Evolutionary conservation across 1,140 invertebrate species (phyloP), one percentile per base, ranked within the genome.

Genomic region (Wasmannia auropunctata): DNA sequence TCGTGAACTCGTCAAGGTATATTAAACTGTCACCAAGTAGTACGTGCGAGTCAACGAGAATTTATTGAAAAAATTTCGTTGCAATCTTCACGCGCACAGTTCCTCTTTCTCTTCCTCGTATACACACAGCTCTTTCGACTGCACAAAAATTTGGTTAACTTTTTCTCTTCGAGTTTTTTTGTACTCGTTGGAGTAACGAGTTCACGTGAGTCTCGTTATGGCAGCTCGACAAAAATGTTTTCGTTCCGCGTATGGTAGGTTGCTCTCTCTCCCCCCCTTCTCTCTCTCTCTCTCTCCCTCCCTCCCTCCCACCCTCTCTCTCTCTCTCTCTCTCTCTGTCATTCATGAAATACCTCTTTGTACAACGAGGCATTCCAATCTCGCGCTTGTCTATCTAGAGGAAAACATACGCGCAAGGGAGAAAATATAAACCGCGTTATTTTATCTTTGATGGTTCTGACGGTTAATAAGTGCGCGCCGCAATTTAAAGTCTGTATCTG

Each of bases 311-410:
- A n/a, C n/a, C n/a, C n/a, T n/a, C n/a, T n/a, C n/a, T n/a, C n/a
- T n/a, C n/a, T n/a, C n/a, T n/a, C n/a, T n/a, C n/a, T n/a, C n/a
- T n/a, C n/a, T n/a, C n/a, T 85, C 72, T 31, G 46, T 72, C 58
- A 79, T 85, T 85, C 72, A 85, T 77, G 60, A 85, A 79, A 77
- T 65, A 49, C 74, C 60, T 63, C 70, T 85, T 79, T 85, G 58
- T 76, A 79, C 58, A 85, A 75, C 74, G 81, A 85, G 46, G 60
- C 43, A 84, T 87, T 75, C 62, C 54, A 84, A 72, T 83, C 37
- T 83, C 37, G 49, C 37, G 56, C 43, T 43, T 58, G 67, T 83
- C 79, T 72, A 14, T 34, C 37, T 58, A 46, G 67, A 10, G 8
- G 43, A 83, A 81, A 74, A 43, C 43, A 37, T 58, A 51, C 28